These are phyloP conservation scores for Oophaga pumilio DNA, from an alignment of 2,113 vertebrate genomes.

Conservation along the genomic window DNA sequence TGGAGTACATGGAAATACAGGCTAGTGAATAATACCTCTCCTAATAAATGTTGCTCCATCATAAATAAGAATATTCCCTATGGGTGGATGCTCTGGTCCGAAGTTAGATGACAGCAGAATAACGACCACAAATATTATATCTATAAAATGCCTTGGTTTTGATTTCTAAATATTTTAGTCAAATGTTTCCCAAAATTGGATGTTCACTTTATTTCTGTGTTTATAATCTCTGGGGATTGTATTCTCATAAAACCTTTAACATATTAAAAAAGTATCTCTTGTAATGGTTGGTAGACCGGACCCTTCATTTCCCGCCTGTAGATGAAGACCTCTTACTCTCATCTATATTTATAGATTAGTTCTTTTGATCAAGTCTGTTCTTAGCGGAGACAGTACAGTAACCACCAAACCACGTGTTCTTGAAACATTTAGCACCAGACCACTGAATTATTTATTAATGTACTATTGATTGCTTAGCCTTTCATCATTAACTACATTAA, in stretches of 20 bases:
- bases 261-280: background rate
- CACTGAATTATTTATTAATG: constrained; percentile 62
- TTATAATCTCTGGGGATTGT: background rate
- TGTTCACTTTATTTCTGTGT: background rate
- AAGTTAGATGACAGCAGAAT: too few relatives aligned
- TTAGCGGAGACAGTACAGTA: constrained; percentile 30
- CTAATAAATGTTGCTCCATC: background rate
- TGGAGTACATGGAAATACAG: background rate
- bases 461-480: constrained; percentile 60
- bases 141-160: too few relatives aligned
- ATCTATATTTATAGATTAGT: constrained; percentile 46
- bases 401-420: constrained; percentile 55
- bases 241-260: background rate
- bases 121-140: too few relatives aligned
- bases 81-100: too few relatives aligned
- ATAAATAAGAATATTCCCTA: too few relatives aligned
- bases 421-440: constrained; percentile 55
- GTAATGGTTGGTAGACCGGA: background rate
- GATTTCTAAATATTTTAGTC: background rate
- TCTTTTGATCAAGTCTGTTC: constrained; percentile 53
- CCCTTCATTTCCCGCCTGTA: background rate
- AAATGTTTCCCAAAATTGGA: background rate
- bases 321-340: constrained; percentile 6
- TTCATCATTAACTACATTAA: constrained; percentile 60
- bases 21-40: background rate